Evolutionary conservation across 1,140 invertebrate species (phyloP), one percentile per base, ranked within the genome.

Genomic region (Monochamus saltuarius): DNA sequence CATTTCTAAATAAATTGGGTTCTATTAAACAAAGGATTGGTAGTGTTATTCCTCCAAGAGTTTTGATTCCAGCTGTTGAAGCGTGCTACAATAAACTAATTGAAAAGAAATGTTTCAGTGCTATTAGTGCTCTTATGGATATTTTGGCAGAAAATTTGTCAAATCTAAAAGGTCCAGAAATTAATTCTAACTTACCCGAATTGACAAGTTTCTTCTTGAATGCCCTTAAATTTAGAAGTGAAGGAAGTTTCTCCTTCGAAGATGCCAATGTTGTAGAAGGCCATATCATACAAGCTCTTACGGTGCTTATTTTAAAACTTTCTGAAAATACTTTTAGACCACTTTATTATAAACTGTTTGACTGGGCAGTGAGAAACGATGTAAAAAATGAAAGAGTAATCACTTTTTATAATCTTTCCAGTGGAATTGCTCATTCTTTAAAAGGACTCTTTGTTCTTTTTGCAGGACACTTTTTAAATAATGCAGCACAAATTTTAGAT

Each of bases 391-490:
- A 87, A 42, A 78, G 90, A 68, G 43, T 73, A 54, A 75, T 73
- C 72, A 79, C 77, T 22, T 81, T 79, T 74, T 84, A 76, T 75
- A 85, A 87, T 71, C 72, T 95, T 29, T 89, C 89, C 42, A 84
- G 81, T 51, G 86, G 83, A 17, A 85, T 96, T 55, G 91, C 92
- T 0, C 86, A 91, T 46, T 86, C 85, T 50, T 76, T 98, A 7
- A 92, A 94, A 75, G 90, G 90, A 17, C 78, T 98, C 0, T 98
- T 97, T 75, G 86, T 92, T 1, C 76, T 94, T 19, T 96, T 97
- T 75, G 92, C 93, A 47, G 88, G 87, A 4, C 87, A 92, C 68
- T 89, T 96, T 64, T 77, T 96, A 0, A 87, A 88, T 68, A 89
- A 94, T 72, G 87, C 90, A 1, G 86, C 90, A 0, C 77, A 84